Conservation (phyloP, 2,797 vertebrate genomes). For the Pantherophis vulpinus region DNA sequence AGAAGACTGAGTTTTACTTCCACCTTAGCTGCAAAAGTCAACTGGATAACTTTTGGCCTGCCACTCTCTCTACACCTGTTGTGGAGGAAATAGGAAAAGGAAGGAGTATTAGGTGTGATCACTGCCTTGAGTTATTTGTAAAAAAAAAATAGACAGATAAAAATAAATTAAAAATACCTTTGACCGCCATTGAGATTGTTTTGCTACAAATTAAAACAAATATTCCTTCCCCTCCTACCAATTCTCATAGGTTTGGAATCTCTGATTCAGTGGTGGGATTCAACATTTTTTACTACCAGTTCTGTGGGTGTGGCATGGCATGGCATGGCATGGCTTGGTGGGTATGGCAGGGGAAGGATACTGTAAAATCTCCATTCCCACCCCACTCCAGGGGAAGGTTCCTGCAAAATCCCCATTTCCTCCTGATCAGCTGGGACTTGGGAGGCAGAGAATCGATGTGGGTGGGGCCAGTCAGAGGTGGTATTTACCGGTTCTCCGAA, state of each 20-base stretch:
- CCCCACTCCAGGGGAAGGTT: no score
- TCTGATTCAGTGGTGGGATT: not conserved
- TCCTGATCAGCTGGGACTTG: no score
- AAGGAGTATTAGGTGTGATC: not conserved
- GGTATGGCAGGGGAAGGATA: no score
- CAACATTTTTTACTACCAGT: no score
- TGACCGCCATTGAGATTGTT: not conserved
- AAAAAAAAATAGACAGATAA: not conserved
- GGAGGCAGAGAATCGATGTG: no score
- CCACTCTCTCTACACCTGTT: not conserved
- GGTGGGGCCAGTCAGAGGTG: no score
- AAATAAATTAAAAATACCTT: not conserved
- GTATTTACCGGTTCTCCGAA: no score
- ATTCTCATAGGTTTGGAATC: not conserved
- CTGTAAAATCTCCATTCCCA: no score
- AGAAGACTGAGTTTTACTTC: not conserved
- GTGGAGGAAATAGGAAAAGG: no score
- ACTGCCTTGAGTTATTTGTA: not conserved
- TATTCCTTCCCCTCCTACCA: not conserved
- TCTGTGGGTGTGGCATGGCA: no score
- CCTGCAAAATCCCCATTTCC: no score
- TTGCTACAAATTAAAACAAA: not conserved
- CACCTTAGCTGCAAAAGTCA: not conserved
- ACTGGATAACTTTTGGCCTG: not conserved
- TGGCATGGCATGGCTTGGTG: no score